phyloP scores from a whole-genome alignment of 2,113 vertebrate species.

The Saccopteryx leptura region DNA sequence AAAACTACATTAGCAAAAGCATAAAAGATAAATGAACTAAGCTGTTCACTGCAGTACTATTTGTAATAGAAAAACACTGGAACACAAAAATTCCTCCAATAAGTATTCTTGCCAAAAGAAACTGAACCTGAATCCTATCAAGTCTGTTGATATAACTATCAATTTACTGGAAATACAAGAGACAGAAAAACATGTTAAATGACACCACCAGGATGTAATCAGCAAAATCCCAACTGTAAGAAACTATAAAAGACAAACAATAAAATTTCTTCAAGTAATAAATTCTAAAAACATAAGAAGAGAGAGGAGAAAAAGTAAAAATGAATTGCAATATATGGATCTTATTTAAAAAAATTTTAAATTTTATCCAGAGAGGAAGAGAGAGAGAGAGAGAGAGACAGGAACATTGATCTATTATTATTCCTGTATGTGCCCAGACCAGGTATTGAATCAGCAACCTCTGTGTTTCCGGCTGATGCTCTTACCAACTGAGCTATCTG shows the following conservation, averaged over 20 bases:
- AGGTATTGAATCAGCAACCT: too few relatives aligned
- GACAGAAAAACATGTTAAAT: constrained; percentile 36
- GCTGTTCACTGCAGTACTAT: neutral
- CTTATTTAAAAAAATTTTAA: neutral
- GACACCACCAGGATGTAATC: neutral
- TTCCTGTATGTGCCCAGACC: too few relatives aligned
- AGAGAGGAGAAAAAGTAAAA: neutral
- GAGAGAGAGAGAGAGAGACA: too few relatives aligned
- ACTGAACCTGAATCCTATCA: constrained; percentile 41
- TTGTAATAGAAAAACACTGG: constrained; percentile 31
- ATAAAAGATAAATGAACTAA: constrained; percentile 32
- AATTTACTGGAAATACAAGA: constrained; percentile 62
- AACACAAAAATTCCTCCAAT: constrained; percentile 38
- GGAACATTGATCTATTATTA: too few relatives aligned
- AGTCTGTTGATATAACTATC: constrained; percentile 16
- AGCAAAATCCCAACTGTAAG: neutral
- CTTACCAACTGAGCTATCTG: too few relatives aligned
- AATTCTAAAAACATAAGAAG: neutral
- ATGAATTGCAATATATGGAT: neutral
- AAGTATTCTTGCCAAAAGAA: constrained; percentile 55
- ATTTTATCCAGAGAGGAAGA: neutral
- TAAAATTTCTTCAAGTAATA: constrained; percentile 20
- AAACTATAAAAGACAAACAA: constrained; percentile 14
- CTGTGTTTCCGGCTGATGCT: too few relatives aligned
- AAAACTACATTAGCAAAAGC: constrained; percentile 26